Evolutionary conservation across 2,888 invertebrate species (phyloP), one percentile per base, ranked within the genome.

Genomic region (Drosophila lutescens): DNA sequence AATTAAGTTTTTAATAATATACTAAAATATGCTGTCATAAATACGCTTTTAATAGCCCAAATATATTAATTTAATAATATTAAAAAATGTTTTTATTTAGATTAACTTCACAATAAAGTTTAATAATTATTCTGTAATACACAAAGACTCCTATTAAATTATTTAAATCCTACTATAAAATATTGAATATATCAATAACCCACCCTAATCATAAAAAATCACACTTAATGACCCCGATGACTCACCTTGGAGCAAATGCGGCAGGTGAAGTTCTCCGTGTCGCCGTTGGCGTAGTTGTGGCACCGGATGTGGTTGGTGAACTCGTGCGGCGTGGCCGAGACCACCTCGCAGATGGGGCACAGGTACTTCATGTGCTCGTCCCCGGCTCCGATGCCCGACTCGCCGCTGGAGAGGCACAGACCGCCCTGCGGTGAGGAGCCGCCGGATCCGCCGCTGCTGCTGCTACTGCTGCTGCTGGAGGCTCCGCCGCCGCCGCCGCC

Each of bases 281-380:
- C 91, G 60, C 93, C 93, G 51, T 93, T 91, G 80, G 93, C 93
- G 89, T 94, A 94, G 89, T 94, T 94, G 92, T 94, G 94, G 77
- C 93, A 94, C 62, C 95, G 93, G 70, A 95, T 95, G 91, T 96
- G 95, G 71, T 94, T 93, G 32, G 95, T 95, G 86, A 95, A 94
- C 63, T 95, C 95, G 88, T 95, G 94, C 74, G 94, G 94, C 32
- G 94, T 94, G 50, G 93, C 93, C 63, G 95, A 92, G 67, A 93
- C 93, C 32, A 93, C 93, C 59, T 94, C 93, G 91, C 96, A 96
- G 67, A 95, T 94, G 17, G 95, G 95, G 88, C 95, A 95, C 49
- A 93, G 91, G 89, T 93, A 95, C 71, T 92, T 91, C 88, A 91
- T 91, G 69, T 91, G 90, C 54, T 92, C 92, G 36, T 92, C 90